A percentile compares a stretch with the other conserved stretches of the same genome.
phyloP scores from a whole-genome alignment of 1,140 invertebrate species.

The Aphis gossypii region DNA sequence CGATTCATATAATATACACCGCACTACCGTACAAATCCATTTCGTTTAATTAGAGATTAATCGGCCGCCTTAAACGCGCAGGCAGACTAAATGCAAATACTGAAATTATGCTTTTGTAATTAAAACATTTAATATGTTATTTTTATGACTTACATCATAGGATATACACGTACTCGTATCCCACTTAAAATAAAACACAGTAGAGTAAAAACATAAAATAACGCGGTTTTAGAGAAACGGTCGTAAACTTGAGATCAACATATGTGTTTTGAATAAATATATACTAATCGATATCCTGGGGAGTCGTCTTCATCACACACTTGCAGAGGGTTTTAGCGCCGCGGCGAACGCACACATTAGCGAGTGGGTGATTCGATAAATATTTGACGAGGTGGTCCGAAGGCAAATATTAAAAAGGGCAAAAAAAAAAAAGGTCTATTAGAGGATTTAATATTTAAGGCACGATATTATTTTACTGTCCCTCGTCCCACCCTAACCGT shows the following conservation, averaged over 20 bases:
- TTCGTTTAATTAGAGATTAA: not conserved
- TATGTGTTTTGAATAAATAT: not conserved
- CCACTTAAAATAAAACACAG: not conserved
- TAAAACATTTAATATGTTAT: not conserved
- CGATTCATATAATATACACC: not conserved
- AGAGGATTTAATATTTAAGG: conserved; percentile 12
- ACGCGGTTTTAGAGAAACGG: not conserved
- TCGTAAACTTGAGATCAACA: not conserved
- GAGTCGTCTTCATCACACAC: not conserved
- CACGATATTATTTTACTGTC: conserved; percentile 1
- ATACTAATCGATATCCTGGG: not conserved
- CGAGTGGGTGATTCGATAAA: conserved; percentile 48
- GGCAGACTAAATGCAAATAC: not conserved
- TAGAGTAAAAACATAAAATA: not conserved
- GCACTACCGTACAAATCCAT: not conserved
- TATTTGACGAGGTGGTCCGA: conserved; percentile 54
- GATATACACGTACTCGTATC: not conserved
- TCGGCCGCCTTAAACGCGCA: not conserved
- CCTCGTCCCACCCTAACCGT: not conserved
- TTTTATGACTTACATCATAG: not conserved
- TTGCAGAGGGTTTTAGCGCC: conserved; percentile 21
- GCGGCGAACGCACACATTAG: not conserved
- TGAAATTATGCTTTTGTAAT: not conserved
- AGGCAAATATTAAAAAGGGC: conserved; percentile 50
- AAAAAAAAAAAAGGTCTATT: conserved; percentile 39